Base-by-base conservation (phyloP, 2,797 vertebrate species). In the Lophius americanus region DNA sequence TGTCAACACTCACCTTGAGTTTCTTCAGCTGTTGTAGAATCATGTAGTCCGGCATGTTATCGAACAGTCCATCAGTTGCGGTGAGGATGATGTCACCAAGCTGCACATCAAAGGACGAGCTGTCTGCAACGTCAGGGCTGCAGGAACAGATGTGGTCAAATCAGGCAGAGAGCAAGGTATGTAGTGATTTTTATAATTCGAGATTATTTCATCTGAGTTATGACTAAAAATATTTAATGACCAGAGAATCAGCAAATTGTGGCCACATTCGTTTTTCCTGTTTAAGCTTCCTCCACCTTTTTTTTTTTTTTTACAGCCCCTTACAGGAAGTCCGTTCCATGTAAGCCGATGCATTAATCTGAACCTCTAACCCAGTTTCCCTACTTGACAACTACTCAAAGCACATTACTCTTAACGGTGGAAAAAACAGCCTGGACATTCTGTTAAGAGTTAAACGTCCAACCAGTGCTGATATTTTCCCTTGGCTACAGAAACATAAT, bases 11-110 rank as follows among this genome's bases (percentile, higher is more conserved):
- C 85, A 96, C 98, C 95, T 99, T 97, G 54, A 99, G 93, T 79
- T 98, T 98, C 83, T 98, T 97, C 46, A 99, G 84, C 92, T 99
- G 96, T 79, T 98, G 96, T 78, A 99, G 94, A 78, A 99, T 99
- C 98, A 99, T 99, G 79, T 98, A 97, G 88, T 99, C 98, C 0
- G 98, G 96, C 97, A 99, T 99, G 92, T 99, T 99, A 94, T 99
- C 98, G 42, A 99, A 99, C n/a, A 99, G 96, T 2, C 98, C 98
- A 0, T 99, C 98, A 0, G 96, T 98, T 2, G 98, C 98, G 0
- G 98, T 99, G 79, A 99, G 93, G 85, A 99, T 99, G 84, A 99
- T 99, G 90, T 99, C 98, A 57, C 98, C 98, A 2, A 99, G 92
- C 91, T 99, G 96, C 56, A 99, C 97, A 49, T 98, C 96, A 43